Evolutionary conservation across 1,140 invertebrate species (phyloP), one percentile per base, ranked within the genome.

Genomic region (Lutraria rhynchaena): DNA sequence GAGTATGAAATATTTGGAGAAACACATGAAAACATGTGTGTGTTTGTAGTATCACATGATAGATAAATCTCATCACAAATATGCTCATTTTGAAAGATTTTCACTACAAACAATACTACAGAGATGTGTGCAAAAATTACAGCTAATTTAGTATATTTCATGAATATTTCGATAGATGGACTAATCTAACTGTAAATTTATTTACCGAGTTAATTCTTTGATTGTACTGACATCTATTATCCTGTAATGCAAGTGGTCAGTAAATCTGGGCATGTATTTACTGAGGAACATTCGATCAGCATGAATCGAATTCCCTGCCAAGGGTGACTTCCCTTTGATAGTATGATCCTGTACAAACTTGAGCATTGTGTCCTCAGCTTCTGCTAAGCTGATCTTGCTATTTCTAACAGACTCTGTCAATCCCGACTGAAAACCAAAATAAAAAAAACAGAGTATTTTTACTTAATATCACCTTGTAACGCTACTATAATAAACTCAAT

Each of bases 191-290:
- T n/a, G n/a, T n/a, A n/a, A 29, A 63, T 51, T 75, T 29, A 5
- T 63, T 44, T 84, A 94, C 94, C 91, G 94, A 57, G 92, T 92
- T 29, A 99, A 88, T 93, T 99, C 98, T 92, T 98, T 99, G 1
- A 99, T 92, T 3, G 96, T 95, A 41, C 96, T 97, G 4, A 99
- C 97, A 94, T 99, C 98, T 67, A 99, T 95, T 29, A 97, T 95
- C 88, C 98, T 94, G 92, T 99, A 99, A 92, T 99, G 97, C 73
- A 99, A 93, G 92, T 98, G 96, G 15, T 95, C 88, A 88, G 96
- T 83, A 41, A 93, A 90, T 5, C 83, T 63, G 15, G 91, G 91
- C 92, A 92, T 92, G 81, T 92, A 90, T 82, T 89, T 90, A 27
- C 89, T 74, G 0, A 93, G 87, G 81, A 93, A 93, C 69, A 63